phyloP scores from a whole-genome alignment of 2,113 vertebrate genomes.

The Elaphurus davidianus region DNA sequence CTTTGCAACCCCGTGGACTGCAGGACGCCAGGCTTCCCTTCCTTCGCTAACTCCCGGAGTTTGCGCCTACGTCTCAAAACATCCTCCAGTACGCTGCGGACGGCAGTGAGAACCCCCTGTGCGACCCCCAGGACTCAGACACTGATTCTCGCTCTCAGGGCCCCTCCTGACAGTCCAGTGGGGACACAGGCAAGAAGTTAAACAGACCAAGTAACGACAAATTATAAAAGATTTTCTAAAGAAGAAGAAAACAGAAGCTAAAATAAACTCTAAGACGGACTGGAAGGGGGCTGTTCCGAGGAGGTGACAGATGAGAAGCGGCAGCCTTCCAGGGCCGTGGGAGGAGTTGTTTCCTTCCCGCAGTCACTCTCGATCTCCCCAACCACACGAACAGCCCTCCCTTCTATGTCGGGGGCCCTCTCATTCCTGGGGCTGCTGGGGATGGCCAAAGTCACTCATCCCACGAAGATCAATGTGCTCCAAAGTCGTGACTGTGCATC shows the following conservation, averaged over 20 bases:
- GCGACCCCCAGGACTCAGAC: rapidly evolving
- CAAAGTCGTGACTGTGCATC: rapidly evolving
- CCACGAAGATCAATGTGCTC: background rate
- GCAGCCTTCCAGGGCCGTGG: rapidly evolving
- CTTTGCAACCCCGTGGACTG: background rate
- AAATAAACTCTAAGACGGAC: background rate
- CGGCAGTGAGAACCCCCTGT: rapidly evolving
- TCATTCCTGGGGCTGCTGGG: rapidly evolving
- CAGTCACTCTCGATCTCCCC: too few species aligned
- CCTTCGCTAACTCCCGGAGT: background rate
- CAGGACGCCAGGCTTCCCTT: background rate
- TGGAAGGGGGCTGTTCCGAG: background rate
- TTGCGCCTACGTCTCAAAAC: rapidly evolving
- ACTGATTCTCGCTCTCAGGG: rapidly evolving
- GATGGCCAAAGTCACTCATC: rapidly evolving
- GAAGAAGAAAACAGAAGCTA: background rate
- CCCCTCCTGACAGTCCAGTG: rapidly evolving
- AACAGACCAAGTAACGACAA: background rate
- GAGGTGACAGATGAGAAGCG: background rate
- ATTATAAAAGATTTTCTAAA: background rate
- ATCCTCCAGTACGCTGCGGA: rapidly evolving
- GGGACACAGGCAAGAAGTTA: background rate
- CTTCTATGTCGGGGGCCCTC: background rate
- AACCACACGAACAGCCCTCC: rapidly evolving
- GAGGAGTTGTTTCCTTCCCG: background rate